phyloP scores from a whole-genome alignment of 2,797 vertebrate species.

The Zalophus californianus region DNA sequence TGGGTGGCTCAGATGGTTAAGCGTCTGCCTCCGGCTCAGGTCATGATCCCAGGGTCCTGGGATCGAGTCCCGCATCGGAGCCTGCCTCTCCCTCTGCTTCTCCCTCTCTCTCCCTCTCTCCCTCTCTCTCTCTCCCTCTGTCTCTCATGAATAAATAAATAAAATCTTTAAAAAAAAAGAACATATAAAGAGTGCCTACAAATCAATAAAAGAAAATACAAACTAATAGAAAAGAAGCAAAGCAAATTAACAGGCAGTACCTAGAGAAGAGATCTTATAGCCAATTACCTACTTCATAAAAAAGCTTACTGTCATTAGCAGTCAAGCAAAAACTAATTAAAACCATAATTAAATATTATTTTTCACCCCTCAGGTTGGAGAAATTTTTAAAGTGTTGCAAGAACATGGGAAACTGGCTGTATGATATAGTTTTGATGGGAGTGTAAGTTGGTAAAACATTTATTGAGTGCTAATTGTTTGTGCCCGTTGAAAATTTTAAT shows the following conservation, averaged over 20 bases:
- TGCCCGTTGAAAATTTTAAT: background rate
- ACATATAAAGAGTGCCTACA: slow-evolving; percentile 10
- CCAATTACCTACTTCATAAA: background rate
- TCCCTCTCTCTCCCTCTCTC: too few relatives aligned
- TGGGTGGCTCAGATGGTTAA: too few relatives aligned
- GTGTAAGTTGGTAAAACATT: background rate
- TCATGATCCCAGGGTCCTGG: too few relatives aligned
- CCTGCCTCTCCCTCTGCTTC: too few relatives aligned
- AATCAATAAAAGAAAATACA: slow-evolving; percentile 26
- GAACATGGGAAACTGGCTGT: too few relatives aligned
- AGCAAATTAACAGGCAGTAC: background rate
- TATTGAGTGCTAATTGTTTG: background rate
- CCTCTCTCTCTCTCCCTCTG: too few relatives aligned
- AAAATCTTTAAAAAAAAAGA: background rate
- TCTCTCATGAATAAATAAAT: too few relatives aligned
- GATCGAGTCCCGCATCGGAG: too few relatives aligned
- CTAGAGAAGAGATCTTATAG: background rate
- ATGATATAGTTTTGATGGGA: background rate
- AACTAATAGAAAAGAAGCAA: background rate
- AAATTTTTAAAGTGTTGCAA: background rate
- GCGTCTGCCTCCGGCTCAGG: too few relatives aligned
- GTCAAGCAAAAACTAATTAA: background rate
- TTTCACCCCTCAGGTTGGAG: background rate
- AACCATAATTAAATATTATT: background rate
- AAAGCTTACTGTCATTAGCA: background rate